Percentiles rank a stretch among this genome's conserved stretches.
Evolutionary conservation across 2,797 vertebrate species (phyloP).

Genomic region (Pampus argenteus): DNA sequence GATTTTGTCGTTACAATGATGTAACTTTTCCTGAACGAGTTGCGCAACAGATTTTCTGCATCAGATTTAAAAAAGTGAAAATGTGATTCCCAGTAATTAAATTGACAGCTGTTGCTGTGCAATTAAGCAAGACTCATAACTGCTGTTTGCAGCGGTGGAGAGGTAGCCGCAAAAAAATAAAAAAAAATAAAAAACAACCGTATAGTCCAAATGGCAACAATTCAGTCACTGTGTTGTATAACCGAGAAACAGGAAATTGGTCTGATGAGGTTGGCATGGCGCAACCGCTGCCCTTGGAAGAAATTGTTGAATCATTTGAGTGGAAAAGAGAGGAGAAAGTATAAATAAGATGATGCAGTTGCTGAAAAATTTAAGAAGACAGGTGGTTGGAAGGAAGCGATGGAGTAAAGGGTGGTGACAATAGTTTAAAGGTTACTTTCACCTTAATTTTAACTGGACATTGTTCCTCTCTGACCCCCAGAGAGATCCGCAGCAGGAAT

Average conservation of each 20-base stretch:
- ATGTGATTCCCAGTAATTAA: neutral
- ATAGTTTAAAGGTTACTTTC: too few species aligned
- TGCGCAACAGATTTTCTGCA: neutral
- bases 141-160: neutral
- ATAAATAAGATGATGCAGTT: neutral
- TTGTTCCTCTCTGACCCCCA: conserved; percentile 54
- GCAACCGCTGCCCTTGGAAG: neutral
- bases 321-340: neutral
- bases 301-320: conserved; percentile 1
- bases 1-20: neutral
- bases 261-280: neutral
- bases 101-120: neutral
- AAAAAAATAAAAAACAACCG: too few species aligned
- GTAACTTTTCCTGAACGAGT: neutral
- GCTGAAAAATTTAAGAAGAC: neutral
- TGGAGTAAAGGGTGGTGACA: too few species aligned
- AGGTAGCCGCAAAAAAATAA: neutral
- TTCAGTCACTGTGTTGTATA: neutral
- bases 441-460: conserved; percentile 25
- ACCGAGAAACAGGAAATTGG: conserved; percentile 35
- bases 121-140: neutral
- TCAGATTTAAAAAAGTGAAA: neutral
- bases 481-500: conserved; percentile 38
- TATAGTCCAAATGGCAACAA: neutral
- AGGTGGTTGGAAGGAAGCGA: too few species aligned